Conservation (phyloP, 2,113 vertebrate species). For the Spilogale gracilis region DNA sequence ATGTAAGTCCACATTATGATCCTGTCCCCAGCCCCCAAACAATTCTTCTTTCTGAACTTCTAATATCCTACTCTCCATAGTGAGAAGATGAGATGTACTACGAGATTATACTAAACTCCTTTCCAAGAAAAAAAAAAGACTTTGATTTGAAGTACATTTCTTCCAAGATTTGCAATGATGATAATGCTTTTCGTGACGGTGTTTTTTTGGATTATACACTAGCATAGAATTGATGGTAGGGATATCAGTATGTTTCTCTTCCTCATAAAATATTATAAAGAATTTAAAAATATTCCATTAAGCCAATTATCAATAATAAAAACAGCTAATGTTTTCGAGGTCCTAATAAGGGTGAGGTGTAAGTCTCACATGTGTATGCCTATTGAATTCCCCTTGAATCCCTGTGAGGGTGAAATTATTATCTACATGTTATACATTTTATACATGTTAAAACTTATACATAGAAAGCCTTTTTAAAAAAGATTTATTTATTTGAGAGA, state of each 20-base stretch:
- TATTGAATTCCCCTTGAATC: rapidly evolving
- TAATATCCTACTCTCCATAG: background rate
- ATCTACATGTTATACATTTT: background rate
- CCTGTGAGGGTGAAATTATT: background rate
- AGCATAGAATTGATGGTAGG: background rate
- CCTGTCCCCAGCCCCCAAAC: background rate
- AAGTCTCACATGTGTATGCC: background rate
- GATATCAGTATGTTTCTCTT: background rate
- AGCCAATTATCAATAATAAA: slow-evolving; percentile 32
- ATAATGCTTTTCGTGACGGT: background rate
- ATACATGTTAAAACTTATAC: background rate
- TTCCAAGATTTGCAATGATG: background rate
- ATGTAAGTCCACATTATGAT: background rate
- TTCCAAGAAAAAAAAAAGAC: background rate
- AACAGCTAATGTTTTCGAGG: background rate
- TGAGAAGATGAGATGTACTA: background rate
- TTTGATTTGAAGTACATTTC: background rate
- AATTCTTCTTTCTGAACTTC: background rate
- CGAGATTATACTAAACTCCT: background rate
- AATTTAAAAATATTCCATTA: background rate
- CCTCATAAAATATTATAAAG: background rate
- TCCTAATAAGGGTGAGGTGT: background rate
- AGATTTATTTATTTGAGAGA: too few species aligned
- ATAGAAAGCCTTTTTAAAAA: background rate
- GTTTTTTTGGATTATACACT: background rate